Evolutionary conservation across 2,888 invertebrate genomes (phyloP).

Genomic region (Melinopterus prodromus): DNA sequence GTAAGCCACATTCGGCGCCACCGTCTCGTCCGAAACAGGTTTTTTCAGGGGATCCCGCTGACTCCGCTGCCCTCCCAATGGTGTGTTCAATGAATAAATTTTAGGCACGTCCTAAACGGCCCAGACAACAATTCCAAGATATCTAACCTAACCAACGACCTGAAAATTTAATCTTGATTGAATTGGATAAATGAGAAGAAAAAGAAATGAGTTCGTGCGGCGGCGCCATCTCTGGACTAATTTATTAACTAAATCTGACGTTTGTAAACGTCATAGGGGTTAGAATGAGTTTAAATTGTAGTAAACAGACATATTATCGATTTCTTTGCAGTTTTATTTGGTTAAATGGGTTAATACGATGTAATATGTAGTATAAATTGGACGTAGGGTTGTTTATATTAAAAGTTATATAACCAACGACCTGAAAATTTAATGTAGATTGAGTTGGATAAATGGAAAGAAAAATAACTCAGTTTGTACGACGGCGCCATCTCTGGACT

Average conservation of each 20-base stretch:
- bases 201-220: not conserved
- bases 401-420: too few species aligned
- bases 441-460: too few species aligned
- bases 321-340: too few species aligned
- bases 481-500: too few species aligned
- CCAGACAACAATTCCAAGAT: not conserved
- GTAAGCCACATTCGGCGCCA: slow-evolving; percentile 44
- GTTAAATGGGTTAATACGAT: too few species aligned
- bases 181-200: not conserved
- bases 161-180: not conserved
- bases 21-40: slow-evolving; percentile 4
- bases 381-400: too few species aligned
- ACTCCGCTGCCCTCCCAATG: not conserved
- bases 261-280: not conserved
- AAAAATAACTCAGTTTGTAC: too few species aligned
- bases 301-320: too few species aligned
- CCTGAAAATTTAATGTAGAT: too few species aligned
- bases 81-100: not conserved
- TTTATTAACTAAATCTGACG: not conserved
- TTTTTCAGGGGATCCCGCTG: not conserved
- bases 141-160: not conserved
- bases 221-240: not conserved
- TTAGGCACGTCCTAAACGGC: not conserved
- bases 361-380: too few species aligned
- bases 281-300: not conserved